A percentile compares a stretch with the other conserved stretches of the same genome.
These are phyloP conservation scores for Dendrolimus punctatus DNA, from an alignment of 1,140 invertebrate genomes.

Conservation along the genomic window DNA sequence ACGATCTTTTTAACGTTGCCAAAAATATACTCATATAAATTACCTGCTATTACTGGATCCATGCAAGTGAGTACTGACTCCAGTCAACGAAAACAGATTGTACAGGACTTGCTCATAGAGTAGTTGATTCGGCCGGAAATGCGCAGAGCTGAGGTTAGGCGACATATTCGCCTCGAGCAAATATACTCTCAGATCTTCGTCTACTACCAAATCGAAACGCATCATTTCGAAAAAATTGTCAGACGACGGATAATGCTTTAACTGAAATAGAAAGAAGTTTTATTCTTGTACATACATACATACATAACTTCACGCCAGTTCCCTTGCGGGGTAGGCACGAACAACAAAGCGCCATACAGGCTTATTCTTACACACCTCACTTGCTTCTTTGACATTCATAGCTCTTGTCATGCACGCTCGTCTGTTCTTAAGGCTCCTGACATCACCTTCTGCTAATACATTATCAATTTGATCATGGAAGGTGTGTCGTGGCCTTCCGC, in stretches of 20 bases:
- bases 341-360: too few species aligned
- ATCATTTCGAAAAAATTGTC: slow-evolving; percentile 95
- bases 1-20: too few species aligned
- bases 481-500: too few species aligned
- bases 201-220: slow-evolving; percentile 93
- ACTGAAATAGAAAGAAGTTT: slow-evolving; percentile 27
- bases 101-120: slow-evolving; percentile 95
- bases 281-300: too few species aligned
- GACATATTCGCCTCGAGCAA: slow-evolving; percentile 99
- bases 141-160: slow-evolving; percentile 94
- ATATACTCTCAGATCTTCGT: slow-evolving; percentile 90
- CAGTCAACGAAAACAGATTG: slow-evolving; percentile 88
- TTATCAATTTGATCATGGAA: too few species aligned
- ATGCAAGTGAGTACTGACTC: slow-evolving; percentile 71
- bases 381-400: too few species aligned
- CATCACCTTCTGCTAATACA: too few species aligned
- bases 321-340: too few species aligned
- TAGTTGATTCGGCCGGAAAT: slow-evolving; percentile 90
- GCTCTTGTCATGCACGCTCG: too few species aligned
- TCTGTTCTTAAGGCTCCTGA: too few species aligned
- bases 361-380: too few species aligned
- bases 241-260: slow-evolving; percentile 57
- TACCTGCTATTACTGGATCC: slow-evolving; percentile 12
- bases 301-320: too few species aligned
- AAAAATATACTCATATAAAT: slow-evolving; percentile 16